Evolutionary conservation across 2,888 invertebrate genomes (phyloP).

Genomic region (Dasypogon diadema): DNA sequence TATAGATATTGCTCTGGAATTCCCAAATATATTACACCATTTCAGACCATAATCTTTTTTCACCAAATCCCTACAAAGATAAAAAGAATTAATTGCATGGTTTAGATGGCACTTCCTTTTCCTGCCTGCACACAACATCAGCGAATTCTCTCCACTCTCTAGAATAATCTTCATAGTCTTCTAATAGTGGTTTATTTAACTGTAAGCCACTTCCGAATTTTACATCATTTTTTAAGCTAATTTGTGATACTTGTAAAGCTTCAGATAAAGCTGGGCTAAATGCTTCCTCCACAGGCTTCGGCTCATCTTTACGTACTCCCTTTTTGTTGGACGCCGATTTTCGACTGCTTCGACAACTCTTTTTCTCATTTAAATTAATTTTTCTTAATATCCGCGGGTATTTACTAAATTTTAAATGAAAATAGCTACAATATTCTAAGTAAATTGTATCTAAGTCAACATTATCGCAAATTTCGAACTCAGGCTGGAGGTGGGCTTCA

Average conservation of each 20-base stretch:
- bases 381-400: slow-evolving; percentile 83
- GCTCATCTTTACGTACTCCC: not conserved
- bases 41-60: slow-evolving; percentile 75
- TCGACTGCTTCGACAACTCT: slow-evolving; percentile 11
- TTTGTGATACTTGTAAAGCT: not conserved
- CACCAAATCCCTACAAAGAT: slow-evolving; percentile 65
- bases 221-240: not conserved
- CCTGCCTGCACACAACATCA: slow-evolving; percentile 71
- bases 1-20: slow-evolving; percentile 79
- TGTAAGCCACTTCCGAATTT: not conserved
- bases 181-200: not conserved
- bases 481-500: slow-evolving; percentile 80
- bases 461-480: slow-evolving; percentile 87
- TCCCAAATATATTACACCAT: slow-evolving; percentile 87
- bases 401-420: slow-evolving; percentile 86
- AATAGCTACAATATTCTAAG: slow-evolving; percentile 90
- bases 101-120: not conserved
- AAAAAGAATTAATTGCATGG: too few relatives aligned
- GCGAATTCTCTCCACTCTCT: slow-evolving; percentile 76
- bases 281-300: not conserved
- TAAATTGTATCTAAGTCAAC: slow-evolving; percentile 89
- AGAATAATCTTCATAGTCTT: not conserved
- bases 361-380: slow-evolving; percentile 54
- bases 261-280: not conserved
- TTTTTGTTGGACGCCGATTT: not conserved